phyloP scores from a whole-genome alignment of 2,113 vertebrate genomes.

The Felis chaus region DNA sequence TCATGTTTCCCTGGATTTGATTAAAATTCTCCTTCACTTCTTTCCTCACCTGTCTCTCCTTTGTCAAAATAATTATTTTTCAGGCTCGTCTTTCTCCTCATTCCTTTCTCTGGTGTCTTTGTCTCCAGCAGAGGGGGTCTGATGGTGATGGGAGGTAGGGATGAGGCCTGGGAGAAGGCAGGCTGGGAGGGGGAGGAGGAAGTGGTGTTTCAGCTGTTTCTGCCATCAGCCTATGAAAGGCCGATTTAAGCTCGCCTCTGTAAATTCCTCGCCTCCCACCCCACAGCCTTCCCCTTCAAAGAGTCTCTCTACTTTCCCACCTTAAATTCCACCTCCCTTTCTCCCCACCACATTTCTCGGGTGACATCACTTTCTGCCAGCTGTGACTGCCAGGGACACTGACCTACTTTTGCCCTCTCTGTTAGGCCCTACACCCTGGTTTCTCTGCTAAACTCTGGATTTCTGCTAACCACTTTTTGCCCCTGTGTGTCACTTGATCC shows the following conservation, averaged over 20 bases:
- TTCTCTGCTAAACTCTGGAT: slow-evolving; percentile 19
- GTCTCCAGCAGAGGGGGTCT: slow-evolving; percentile 30
- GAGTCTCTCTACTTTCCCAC: background rate
- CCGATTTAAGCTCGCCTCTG: background rate
- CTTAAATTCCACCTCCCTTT: slow-evolving; percentile 27
- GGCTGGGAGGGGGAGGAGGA: background rate
- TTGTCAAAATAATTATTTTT: background rate
- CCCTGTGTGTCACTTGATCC: background rate
- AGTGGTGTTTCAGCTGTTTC: background rate
- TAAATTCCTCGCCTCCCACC: background rate
- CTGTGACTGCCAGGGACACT: slow-evolving; percentile 66
- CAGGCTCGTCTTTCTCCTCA: background rate
- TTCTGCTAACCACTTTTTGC: slow-evolving; percentile 1
- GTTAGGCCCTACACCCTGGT: background rate
- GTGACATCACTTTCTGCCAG: slow-evolving; percentile 62
- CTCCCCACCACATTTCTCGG: background rate
- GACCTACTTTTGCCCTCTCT: slow-evolving; percentile 81
- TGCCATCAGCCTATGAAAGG: slow-evolving; percentile 11
- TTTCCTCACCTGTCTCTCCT: background rate
- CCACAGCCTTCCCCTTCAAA: background rate
- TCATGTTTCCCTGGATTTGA: background rate
- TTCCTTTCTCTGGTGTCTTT: slow-evolving; percentile 42
- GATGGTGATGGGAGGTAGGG: background rate
- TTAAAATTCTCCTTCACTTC: background rate
- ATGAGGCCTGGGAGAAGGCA: background rate